These are phyloP conservation scores for Phylloscopus whistleri DNA, from an alignment of 2,113 vertebrate genomes.

Conservation along the genomic window DNA sequence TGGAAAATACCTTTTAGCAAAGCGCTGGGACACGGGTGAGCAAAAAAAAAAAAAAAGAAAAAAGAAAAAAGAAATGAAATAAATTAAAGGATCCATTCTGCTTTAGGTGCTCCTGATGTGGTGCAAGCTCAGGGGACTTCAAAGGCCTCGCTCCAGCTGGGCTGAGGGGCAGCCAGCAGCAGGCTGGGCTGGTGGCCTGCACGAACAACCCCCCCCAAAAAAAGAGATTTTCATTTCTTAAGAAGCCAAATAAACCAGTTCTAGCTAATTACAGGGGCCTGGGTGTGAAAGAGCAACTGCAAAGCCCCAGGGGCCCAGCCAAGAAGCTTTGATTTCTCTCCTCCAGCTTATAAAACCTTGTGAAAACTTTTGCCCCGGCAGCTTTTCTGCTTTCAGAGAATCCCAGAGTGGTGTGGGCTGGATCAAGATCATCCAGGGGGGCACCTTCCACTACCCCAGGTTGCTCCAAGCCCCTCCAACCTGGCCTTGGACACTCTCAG, in stretches of 20 bases:
- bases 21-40: neutral
- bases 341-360: neutral
- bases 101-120: neutral
- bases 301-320: neutral
- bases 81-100: neutral
- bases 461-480: neutral
- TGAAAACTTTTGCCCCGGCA: neutral
- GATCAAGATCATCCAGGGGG: neutral
- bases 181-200: constrained; percentile 16
- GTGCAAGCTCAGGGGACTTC: neutral
- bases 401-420: neutral
- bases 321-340: constrained; percentile 5
- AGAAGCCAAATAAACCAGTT: neutral
- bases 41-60: neutral
- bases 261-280: constrained; percentile 28
- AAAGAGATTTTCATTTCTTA: neutral
- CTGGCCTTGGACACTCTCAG: neutral
- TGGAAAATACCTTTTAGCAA: neutral
- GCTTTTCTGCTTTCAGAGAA: neutral
- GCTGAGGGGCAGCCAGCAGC: neutral
- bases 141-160: neutral
- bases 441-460: neutral
- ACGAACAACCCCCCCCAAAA: neutral
- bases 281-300: constrained; percentile 46
- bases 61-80: neutral